Conservation (phyloP, 2,888 invertebrate genomes). For the Ommatoiulus sabulosus region DNA sequence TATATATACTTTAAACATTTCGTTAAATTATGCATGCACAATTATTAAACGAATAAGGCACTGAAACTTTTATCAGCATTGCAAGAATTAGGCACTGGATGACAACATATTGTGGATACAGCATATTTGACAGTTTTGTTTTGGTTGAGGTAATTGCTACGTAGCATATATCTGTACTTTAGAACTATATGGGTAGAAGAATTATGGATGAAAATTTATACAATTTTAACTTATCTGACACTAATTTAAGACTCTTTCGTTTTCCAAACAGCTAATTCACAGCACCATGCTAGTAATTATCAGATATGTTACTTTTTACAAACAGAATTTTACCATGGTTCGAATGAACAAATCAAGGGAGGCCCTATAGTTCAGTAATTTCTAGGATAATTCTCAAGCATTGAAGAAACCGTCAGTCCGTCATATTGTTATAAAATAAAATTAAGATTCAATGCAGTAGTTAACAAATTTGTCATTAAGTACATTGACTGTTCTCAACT, state of each 20-base stretch:
- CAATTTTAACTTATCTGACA: neutral
- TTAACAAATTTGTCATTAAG: no score
- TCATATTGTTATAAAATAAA: no score
- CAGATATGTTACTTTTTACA: neutral
- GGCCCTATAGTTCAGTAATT: neutral
- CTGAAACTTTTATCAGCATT: constrained; percentile 25
- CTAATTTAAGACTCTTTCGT: neutral
- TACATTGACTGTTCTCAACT: no score
- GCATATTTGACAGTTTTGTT: neutral
- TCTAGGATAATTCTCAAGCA: neutral
- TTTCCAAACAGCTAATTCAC: neutral
- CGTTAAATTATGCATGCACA: constrained; percentile 47
- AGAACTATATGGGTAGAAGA: neutral
- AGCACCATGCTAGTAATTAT: neutral
- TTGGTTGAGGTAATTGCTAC: neutral
- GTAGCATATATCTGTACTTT: neutral
- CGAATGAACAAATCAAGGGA: neutral
- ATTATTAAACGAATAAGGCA: constrained; percentile 35
- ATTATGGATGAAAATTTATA: neutral
- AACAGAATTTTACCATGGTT: neutral
- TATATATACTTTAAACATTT: constrained; percentile 37
- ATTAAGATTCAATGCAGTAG: no score
- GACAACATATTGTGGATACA: constrained; percentile 23
- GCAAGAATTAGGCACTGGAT: constrained; percentile 44
- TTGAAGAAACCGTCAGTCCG: no score